phyloP scores from a whole-genome alignment of 2,888 invertebrate genomes.

The Ceriagrion tenellum region DNA sequence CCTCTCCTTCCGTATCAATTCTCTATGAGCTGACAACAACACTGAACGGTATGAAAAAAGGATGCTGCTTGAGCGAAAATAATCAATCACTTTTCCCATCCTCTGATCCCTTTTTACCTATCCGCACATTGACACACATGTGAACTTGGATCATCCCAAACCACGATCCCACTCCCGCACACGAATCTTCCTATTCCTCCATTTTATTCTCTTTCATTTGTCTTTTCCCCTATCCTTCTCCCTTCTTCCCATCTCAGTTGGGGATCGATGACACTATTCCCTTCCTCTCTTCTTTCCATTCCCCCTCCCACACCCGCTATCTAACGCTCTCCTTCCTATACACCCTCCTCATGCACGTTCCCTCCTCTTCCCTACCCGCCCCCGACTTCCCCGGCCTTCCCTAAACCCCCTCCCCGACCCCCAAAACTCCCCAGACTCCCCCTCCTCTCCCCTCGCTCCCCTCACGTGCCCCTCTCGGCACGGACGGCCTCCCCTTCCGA shows the following conservation, averaged over 20 bases:
- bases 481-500: conserved; percentile 49
- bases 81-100: not conserved
- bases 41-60: not conserved
- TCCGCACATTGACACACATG: not conserved
- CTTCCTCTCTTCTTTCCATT: not conserved
- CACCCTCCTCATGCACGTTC: not conserved
- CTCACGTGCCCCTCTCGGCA: not conserved
- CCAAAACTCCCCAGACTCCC: not conserved
- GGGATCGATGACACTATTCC: conserved; percentile 38
- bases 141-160: not conserved
- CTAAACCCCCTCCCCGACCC: not conserved
- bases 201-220: not conserved
- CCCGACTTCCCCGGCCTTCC: not conserved
- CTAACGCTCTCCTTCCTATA: not conserved
- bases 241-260: not conserved
- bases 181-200: not conserved
- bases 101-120: not conserved
- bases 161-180: not conserved
- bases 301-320: not conserved
- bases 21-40: not conserved
- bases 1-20: not conserved
- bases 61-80: not conserved
- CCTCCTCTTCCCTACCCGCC: not conserved
- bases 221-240: not conserved
- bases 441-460: not conserved